Evolutionary conservation across 2,113 vertebrate genomes (phyloP).

Genomic region (Xyrauchen texanus): DNA sequence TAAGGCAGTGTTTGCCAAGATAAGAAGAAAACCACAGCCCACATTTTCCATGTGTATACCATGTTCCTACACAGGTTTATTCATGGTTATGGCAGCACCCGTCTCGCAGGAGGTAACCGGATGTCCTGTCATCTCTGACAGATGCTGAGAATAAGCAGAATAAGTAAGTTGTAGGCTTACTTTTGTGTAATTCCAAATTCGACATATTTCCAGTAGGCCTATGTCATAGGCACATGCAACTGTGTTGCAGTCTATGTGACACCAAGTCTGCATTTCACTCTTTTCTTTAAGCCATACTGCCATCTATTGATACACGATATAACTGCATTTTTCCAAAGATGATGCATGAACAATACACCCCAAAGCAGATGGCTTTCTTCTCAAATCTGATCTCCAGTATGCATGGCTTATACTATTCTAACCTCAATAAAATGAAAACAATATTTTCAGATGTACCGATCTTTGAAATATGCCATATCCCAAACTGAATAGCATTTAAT

Average conservation of each 20-base stretch:
- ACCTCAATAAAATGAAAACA: neutral
- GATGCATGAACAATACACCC: too few relatives aligned
- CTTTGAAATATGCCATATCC: neutral
- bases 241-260: neutral
- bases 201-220: constrained; percentile 4
- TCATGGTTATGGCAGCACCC: neutral
- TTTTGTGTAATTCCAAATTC: neutral
- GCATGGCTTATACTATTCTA: neutral
- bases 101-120: constrained; percentile 16
- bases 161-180: neutral
- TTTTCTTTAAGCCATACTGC: constrained; percentile 38
- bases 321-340: neutral
- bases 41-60: constrained; percentile 38
- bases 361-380: too few relatives aligned
- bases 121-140: constrained; percentile 14
- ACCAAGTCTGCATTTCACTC: neutral
- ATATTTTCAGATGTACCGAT: neutral
- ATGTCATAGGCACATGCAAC: neutral
- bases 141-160: neutral
- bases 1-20: constrained; percentile 29
- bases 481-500: neutral
- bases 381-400: neutral
- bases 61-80: constrained; percentile 24
- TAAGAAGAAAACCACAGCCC: constrained; percentile 41
- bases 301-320: constrained; percentile 47